A percentile compares a stretch with the other conserved stretches of the same genome.
Evolutionary conservation across 1,140 invertebrate genomes (phyloP).

Genomic region (Lordiphosa collinella): DNA sequence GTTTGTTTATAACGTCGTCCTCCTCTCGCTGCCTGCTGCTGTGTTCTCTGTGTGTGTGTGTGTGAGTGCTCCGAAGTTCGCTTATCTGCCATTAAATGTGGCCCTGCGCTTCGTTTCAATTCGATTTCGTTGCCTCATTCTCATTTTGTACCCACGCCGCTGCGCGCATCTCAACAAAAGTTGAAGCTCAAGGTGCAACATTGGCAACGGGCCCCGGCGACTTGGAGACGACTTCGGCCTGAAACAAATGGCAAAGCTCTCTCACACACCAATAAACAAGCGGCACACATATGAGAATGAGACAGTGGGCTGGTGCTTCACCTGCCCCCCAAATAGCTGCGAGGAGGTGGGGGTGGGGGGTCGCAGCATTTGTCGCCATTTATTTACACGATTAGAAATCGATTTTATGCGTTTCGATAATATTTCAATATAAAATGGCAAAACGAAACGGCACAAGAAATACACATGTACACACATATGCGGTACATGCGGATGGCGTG

Average conservation of each 20-base stretch:
- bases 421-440: conserved; percentile 59
- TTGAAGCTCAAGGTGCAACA: conserved; percentile 61
- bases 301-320: conserved; percentile 10
- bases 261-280: background rate
- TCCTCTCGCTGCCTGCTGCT: conserved; percentile 12
- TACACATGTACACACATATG: conserved; percentile 18
- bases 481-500: background rate
- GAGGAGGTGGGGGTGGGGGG: background rate
- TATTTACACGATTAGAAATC: conserved; percentile 76
- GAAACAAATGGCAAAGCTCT: conserved; percentile 33
- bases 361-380: conserved; percentile 73
- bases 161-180: conserved; percentile 28
- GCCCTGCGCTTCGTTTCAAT: conserved; percentile 9
- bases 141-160: conserved; percentile 28
- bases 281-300: conserved; percentile 12
- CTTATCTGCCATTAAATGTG: background rate
- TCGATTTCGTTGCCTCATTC: conserved; percentile 20
- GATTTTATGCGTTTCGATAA: conserved; percentile 74
- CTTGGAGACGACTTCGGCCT: conserved; percentile 15
- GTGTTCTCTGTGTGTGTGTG: conserved; percentile 1
- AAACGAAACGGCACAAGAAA: conserved; percentile 33
- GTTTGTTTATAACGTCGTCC: conserved; percentile 26
- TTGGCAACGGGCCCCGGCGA: conserved; percentile 25
- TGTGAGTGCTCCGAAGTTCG: conserved; percentile 16
- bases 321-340: conserved; percentile 3